Conservation (phyloP, 2,113 vertebrate species). For the Phoxinus phoxinus region DNA sequence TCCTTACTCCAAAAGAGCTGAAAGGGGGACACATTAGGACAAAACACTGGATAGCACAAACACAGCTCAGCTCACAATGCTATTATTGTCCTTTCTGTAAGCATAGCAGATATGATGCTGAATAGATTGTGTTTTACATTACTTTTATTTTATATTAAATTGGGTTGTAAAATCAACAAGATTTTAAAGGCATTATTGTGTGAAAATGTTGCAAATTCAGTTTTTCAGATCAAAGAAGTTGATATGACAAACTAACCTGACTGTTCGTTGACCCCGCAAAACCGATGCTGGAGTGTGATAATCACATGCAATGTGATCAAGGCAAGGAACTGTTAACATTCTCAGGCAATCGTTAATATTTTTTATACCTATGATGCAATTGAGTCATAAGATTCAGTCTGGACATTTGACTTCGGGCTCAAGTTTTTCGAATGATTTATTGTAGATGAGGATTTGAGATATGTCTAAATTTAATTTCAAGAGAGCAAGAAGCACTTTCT, state of each 20-base stretch:
- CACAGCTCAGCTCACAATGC: background rate
- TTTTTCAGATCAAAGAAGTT: background rate
- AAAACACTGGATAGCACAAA: background rate
- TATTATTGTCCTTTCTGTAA: background rate
- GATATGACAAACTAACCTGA: background rate
- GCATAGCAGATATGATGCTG: background rate
- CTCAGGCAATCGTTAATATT: background rate
- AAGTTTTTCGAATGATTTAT: background rate
- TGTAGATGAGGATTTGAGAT: background rate
- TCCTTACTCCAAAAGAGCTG: background rate
- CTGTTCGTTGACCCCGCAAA: background rate
- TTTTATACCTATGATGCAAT: background rate
- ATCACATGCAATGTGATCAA: background rate
- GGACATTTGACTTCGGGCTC: constrained; percentile 9
- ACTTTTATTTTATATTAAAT: background rate
- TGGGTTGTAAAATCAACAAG: background rate
- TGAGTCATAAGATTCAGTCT: background rate
- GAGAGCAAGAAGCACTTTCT: background rate
- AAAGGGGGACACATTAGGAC: constrained; percentile 1
- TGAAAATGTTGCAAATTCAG: background rate
- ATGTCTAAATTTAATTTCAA: background rate
- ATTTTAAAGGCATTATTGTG: background rate
- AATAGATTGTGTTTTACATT: background rate
- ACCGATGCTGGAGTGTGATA: background rate
- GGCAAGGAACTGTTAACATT: background rate